A percentile compares a stretch with the other conserved stretches of the same genome.
Evolutionary conservation across 1,140 invertebrate genomes (phyloP).

Genomic region (Holcopasites calliopsidis): DNA sequence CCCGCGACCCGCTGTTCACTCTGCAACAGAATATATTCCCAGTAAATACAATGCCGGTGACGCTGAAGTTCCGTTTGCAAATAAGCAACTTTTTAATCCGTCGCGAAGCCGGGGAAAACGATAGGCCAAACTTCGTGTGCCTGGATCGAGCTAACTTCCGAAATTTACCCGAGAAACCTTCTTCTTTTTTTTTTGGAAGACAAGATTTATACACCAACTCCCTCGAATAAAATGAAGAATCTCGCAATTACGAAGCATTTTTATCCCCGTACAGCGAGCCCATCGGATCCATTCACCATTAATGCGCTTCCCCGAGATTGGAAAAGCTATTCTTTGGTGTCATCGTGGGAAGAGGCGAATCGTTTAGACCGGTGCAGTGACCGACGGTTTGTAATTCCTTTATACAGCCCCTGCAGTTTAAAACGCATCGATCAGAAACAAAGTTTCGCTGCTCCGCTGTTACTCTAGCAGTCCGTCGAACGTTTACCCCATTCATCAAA

Average conservation of each 20-base stretch:
- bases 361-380: background rate
- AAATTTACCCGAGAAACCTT: background rate
- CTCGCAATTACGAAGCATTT: background rate
- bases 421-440: conserved; percentile 12
- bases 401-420: background rate
- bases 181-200: too few relatives aligned
- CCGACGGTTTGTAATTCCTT: background rate
- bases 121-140: background rate
- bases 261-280: background rate
- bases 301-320: background rate
- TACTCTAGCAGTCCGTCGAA: conserved; percentile 3
- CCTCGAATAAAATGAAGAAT: conserved; percentile 2
- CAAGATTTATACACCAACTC: too few relatives aligned
- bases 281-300: background rate
- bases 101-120: background rate
- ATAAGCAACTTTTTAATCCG: conserved; percentile 45
- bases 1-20: background rate
- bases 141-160: conserved; percentile 4
- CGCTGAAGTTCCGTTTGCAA: conserved; percentile 38
- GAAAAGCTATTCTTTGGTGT: background rate
- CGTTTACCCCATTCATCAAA: conserved; percentile 24
- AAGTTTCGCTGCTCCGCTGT: background rate
- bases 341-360: background rate
- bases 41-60: conserved; percentile 13
- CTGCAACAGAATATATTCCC: conserved; percentile 6